phyloP scores from a whole-genome alignment of 1,140 invertebrate species.

The Calliopsis andreniformis region DNA sequence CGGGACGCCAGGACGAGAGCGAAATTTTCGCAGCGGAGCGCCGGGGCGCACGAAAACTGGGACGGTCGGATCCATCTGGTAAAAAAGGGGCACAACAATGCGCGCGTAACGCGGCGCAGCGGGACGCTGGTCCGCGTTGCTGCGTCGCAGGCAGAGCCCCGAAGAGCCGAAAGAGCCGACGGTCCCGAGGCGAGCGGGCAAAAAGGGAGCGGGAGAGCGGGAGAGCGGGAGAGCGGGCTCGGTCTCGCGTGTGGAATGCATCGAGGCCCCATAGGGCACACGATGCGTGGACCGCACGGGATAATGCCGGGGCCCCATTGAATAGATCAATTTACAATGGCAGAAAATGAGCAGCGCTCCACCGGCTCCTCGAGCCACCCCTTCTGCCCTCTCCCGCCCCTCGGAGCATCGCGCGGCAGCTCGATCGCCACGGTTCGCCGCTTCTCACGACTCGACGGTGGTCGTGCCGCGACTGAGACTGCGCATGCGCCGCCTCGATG shows the following conservation, averaged over 20 bases:
- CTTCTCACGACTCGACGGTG: conserved; percentile 19
- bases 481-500: conserved; percentile 41
- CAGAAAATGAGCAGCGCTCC: conserved; percentile 75
- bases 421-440: conserved; percentile 3
- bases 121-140: conserved; percentile 65
- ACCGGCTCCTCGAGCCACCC: conserved; percentile 24
- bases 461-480: conserved; percentile 45
- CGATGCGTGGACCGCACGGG: conserved; percentile 60
- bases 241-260: conserved; percentile 54
- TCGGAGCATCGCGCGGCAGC: conserved; percentile 57
- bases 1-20: conserved; percentile 44
- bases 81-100: conserved; percentile 70
- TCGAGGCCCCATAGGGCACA: conserved; percentile 67
- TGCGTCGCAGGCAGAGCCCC: conserved; percentile 38
- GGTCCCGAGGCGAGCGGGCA: conserved; percentile 38
- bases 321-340: conserved; percentile 81
- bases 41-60: conserved; percentile 54
- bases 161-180: conserved; percentile 25
- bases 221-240: conserved; percentile 29
- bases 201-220: conserved; percentile 63
- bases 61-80: conserved; percentile 49
- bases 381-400: conserved; percentile 33
- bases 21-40: conserved; percentile 52
- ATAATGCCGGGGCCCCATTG: conserved; percentile 76
- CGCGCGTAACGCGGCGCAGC: conserved; percentile 66